These are phyloP conservation scores for Apodemia zela DNA, from an alignment of 2,888 invertebrate genomes.

Conservation along the genomic window DNA sequence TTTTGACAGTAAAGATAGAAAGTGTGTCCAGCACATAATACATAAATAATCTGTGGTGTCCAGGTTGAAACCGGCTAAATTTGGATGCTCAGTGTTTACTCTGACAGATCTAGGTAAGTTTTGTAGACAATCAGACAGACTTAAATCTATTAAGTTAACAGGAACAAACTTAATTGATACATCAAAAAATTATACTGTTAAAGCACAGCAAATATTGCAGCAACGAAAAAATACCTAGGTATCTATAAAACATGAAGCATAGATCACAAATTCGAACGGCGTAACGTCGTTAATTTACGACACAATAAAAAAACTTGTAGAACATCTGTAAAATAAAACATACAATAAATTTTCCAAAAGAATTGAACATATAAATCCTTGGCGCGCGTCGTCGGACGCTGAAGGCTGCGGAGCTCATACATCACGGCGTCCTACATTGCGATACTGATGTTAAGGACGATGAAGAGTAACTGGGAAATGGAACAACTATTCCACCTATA, in stretches of 20 bases:
- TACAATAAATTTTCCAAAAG: conserved; percentile 11
- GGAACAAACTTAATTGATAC: no score
- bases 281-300: conserved; percentile 1
- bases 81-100: no score
- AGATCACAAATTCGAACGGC: background rate
- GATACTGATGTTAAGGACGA: background rate
- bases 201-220: no score
- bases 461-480: background rate
- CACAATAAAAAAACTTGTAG: conserved; percentile 6
- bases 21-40: no score
- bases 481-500: background rate
- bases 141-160: no score
- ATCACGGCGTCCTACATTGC: background rate
- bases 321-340: conserved; percentile 14
- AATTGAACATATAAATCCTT: conserved; percentile 14
- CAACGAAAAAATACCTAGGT: no score
- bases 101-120: no score
- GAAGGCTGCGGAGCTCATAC: conserved; percentile 9
- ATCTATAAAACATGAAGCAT: background rate
- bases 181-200: no score
- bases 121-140: no score
- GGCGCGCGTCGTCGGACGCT: conserved; percentile 1
- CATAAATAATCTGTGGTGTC: no score
- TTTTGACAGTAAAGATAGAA: no score
- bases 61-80: no score